These are phyloP conservation scores for Serinus canaria DNA, from an alignment of 2,113 vertebrate species.

Conservation along the genomic window DNA sequence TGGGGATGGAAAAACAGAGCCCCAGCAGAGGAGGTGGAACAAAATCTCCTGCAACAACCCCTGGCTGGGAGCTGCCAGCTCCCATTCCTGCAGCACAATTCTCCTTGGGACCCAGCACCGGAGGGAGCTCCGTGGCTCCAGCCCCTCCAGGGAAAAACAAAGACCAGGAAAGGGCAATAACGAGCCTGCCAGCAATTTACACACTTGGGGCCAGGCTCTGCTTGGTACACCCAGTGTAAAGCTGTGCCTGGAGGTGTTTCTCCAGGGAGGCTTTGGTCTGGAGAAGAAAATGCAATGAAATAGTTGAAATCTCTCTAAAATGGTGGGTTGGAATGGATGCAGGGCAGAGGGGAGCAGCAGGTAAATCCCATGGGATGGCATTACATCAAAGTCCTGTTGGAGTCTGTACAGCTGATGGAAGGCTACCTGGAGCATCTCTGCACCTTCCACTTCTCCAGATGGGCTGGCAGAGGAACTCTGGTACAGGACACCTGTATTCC, in stretches of 20 bases:
- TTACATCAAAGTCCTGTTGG: background rate
- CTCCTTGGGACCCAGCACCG: accelerated
- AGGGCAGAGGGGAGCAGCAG: background rate
- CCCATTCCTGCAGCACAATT: background rate
- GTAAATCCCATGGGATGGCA: background rate
- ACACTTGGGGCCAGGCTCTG: background rate
- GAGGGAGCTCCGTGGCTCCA: background rate
- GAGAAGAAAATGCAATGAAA: background rate
- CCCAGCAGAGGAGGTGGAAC: background rate
- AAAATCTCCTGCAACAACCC: background rate
- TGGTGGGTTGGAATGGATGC: background rate
- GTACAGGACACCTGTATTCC: background rate
- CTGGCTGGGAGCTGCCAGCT: slow-evolving; percentile 6
- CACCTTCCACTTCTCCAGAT: background rate
- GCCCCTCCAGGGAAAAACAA: background rate
- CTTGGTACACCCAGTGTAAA: background rate
- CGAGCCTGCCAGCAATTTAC: background rate
- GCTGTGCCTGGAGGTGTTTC: background rate
- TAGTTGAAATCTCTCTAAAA: background rate
- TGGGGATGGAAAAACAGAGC: slow-evolving; percentile 32
- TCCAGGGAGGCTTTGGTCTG: background rate
- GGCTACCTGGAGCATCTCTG: background rate
- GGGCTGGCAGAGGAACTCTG: background rate
- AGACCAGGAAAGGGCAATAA: background rate
- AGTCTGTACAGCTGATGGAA: background rate